phyloP scores from a whole-genome alignment of 2,888 invertebrate species.

The Sphaerophoria rueppellii region DNA sequence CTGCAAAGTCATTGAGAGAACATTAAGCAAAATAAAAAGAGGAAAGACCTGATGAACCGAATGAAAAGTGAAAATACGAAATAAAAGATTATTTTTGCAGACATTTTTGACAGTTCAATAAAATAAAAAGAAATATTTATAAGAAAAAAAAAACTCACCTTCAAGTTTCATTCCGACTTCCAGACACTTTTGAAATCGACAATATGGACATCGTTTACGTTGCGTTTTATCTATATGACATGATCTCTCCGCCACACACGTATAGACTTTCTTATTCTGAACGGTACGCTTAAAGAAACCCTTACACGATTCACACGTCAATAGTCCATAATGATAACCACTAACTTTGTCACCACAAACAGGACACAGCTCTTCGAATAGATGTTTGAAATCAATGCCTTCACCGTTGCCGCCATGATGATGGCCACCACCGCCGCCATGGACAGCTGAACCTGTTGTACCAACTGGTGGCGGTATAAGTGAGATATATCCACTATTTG shows the following conservation, averaged over 20 bases:
- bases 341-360: slow-evolving; percentile 99
- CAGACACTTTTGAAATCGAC: slow-evolving; percentile 99
- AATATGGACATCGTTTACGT: slow-evolving; percentile 98
- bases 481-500: slow-evolving; percentile 85
- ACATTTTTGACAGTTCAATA: neutral
- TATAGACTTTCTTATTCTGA: slow-evolving; percentile 99
- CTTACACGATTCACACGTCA: slow-evolving; percentile 99
- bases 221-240: slow-evolving; percentile 99
- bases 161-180: slow-evolving; percentile 99
- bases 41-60: neutral
- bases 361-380: slow-evolving; percentile 97
- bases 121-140: neutral
- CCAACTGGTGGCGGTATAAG: slow-evolving; percentile 84
- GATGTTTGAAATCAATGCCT: slow-evolving; percentile 96
- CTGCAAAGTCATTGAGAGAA: too few relatives aligned
- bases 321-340: slow-evolving; percentile 99
- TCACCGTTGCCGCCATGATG: slow-evolving; percentile 83
- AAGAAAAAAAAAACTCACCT: slow-evolving; percentile 88
- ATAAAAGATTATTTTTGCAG: too few relatives aligned
- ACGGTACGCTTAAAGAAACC: slow-evolving; percentile 99
- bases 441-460: slow-evolving; percentile 77
- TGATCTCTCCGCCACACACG: slow-evolving; percentile 98
- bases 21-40: too few relatives aligned
- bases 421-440: slow-evolving; percentile 83
- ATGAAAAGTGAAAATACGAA: neutral